Conservation (phyloP, 2,113 vertebrate species). For the Callipepla californica region DNA sequence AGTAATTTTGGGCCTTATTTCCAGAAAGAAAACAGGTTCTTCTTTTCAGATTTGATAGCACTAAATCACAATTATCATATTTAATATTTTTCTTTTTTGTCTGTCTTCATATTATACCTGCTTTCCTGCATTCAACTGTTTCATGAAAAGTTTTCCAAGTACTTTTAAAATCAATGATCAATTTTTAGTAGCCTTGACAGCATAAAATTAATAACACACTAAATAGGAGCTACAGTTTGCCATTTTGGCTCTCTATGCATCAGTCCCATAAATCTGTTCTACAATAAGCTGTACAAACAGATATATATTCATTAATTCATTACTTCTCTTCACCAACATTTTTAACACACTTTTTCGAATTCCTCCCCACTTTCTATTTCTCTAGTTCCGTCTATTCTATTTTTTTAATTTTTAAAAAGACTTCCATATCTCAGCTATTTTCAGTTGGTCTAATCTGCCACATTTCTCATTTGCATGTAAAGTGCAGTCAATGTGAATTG, state of each 20-base stretch:
- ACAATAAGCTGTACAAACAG: not conserved
- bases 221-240: not conserved
- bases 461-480: conserved; percentile 91
- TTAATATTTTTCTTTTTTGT: not conserved
- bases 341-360: not conserved
- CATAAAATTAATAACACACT: not conserved
- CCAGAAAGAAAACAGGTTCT: not conserved
- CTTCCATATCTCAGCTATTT: conserved; percentile 44
- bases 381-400: not conserved
- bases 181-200: not conserved
- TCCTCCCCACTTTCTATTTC: not conserved
- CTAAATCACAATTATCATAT: not conserved
- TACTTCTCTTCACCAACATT: not conserved
- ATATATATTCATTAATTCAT: not conserved
- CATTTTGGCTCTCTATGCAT: not conserved
- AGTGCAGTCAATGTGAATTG: conserved; percentile 95
- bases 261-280: not conserved
- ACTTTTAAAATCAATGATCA: not conserved
- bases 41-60: not conserved
- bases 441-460: conserved; percentile 26
- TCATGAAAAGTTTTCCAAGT: not conserved
- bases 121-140: not conserved
- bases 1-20: not conserved
- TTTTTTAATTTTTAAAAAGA: not conserved
- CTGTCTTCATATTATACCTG: not conserved